Evolutionary conservation across 2,888 invertebrate genomes (phyloP).

Genomic region (Colletes collaris): DNA sequence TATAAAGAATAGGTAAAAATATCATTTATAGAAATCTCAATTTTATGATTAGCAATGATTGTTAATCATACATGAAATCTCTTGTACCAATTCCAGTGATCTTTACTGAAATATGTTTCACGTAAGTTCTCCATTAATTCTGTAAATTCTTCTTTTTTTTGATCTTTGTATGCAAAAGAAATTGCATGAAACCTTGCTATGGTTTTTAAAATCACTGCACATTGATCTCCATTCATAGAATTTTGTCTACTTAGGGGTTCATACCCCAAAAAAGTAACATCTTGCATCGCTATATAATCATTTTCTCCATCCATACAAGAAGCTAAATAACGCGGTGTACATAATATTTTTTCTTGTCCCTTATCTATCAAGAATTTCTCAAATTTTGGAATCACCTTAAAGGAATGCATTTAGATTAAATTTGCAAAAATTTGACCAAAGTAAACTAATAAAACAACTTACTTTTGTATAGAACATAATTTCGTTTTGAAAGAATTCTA

Average conservation of each 20-base stretch:
- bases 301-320: conserved; percentile 81
- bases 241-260: conserved; percentile 74
- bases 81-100: conserved; percentile 77
- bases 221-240: conserved; percentile 75
- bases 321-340: conserved; percentile 77
- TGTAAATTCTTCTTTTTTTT: conserved; percentile 79
- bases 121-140: conserved; percentile 65
- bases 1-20: conserved; percentile 41
- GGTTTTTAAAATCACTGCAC: conserved; percentile 77
- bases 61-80: conserved; percentile 74
- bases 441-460: background rate
- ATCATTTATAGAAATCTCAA: background rate
- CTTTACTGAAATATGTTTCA: conserved; percentile 77
- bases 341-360: conserved; percentile 64
- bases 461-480: conserved; percentile 86
- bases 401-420: conserved; percentile 8
- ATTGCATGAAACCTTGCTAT: conserved; percentile 83
- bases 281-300: conserved; percentile 83
- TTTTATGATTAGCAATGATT: background rate
- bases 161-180: conserved; percentile 83
- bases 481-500: conserved; percentile 89
- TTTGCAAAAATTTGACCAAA: background rate
- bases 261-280: conserved; percentile 80
- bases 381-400: conserved; percentile 75
- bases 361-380: conserved; percentile 73